phyloP scores from a whole-genome alignment of 2,797 vertebrate species.

The Natrix natrix region DNA sequence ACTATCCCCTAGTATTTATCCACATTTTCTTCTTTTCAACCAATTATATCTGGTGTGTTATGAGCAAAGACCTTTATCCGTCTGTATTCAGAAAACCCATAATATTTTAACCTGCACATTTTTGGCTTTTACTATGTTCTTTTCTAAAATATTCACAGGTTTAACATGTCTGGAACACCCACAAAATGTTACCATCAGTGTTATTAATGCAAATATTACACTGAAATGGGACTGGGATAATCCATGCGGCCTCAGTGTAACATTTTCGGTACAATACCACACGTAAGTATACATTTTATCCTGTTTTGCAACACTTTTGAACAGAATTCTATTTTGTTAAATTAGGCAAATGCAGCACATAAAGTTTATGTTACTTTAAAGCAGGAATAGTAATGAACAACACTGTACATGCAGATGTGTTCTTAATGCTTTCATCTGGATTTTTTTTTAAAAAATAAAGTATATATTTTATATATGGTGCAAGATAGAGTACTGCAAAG shows the following conservation, averaged over 20 bases:
- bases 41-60: not conserved
- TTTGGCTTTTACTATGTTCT: not conserved
- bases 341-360: not conserved
- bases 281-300: not conserved
- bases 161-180: not conserved
- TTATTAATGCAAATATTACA: slow-evolving; percentile 11
- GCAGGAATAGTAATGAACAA: not conserved
- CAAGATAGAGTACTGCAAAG: not conserved
- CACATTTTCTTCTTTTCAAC: not conserved
- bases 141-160: slow-evolving; percentile 3
- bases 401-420: not conserved
- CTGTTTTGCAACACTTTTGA: not conserved
- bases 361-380: not conserved
- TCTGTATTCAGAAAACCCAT: not conserved
- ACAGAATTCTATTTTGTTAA: not conserved
- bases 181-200: not conserved
- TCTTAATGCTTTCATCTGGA: not conserved
- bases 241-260: slow-evolving; percentile 12
- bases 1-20: not conserved
- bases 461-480: not conserved
- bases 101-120: not conserved
- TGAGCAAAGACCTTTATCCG: not conserved
- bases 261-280: not conserved
- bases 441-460: not conserved
- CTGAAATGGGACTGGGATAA: slow-evolving; percentile 32